phyloP scores from a whole-genome alignment of 2,797 vertebrate species.

The Rhodeus uyekii region DNA sequence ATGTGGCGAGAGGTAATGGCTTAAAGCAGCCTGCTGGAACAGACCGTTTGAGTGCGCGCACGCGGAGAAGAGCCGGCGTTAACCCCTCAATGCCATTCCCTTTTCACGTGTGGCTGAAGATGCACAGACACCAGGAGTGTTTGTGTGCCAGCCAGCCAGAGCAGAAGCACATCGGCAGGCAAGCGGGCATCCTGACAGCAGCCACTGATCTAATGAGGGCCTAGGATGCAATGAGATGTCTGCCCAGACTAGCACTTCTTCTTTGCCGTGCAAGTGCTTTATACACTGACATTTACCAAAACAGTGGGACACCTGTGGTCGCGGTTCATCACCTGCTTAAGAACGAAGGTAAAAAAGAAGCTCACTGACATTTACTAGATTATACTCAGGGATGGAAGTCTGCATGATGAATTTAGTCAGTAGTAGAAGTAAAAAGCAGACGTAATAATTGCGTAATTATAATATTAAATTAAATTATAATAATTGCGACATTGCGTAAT shows the following conservation, averaged over 20 bases:
- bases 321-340: conserved; percentile 13
- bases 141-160: conserved; percentile 46
- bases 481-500: neutral
- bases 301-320: neutral
- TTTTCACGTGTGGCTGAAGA: conserved; percentile 47
- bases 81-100: conserved; percentile 66
- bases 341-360: conserved; percentile 19
- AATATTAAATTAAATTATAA: too few relatives aligned
- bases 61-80: conserved; percentile 71
- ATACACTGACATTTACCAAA: conserved; percentile 35
- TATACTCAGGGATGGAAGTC: neutral
- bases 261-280: neutral
- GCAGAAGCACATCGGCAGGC: conserved; percentile 56
- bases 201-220: conserved; percentile 73
- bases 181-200: conserved; percentile 61
- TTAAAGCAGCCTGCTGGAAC: conserved; percentile 87
- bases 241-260: neutral
- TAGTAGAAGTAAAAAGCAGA: too few relatives aligned
- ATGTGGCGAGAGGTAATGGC: conserved; percentile 95
- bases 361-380: conserved; percentile 25
- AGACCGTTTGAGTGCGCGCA: conserved; percentile 66
- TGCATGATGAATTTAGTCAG: too few relatives aligned
- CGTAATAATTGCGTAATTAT: too few relatives aligned
- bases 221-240: conserved; percentile 52
- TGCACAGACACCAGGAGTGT: conserved; percentile 26